Percentiles rank a stretch among this genome's conserved stretches.
Conservation (phyloP, 2,888 invertebrate species). For the Parnassius apollo region DNA sequence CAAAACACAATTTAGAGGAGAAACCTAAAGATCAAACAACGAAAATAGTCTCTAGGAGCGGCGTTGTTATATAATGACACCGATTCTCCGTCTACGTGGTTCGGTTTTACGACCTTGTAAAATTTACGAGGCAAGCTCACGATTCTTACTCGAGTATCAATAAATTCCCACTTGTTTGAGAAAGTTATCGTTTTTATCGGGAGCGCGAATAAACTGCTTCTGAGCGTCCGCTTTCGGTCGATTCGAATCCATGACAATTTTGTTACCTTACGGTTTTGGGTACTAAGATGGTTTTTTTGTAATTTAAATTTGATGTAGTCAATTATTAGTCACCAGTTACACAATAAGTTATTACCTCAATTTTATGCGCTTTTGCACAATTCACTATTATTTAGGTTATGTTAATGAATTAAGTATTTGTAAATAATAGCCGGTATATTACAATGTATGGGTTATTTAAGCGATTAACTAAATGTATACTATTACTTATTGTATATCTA, state of each 20-base stretch:
- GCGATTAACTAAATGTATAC: conserved; percentile 13
- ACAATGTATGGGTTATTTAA: conserved; percentile 22
- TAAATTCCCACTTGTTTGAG: conserved; percentile 69
- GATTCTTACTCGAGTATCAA: conserved; percentile 63
- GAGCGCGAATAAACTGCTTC: conserved; percentile 17
- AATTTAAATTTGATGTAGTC: conserved; percentile 57
- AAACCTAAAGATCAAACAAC: conserved; percentile 65
- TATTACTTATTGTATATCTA: conserved; percentile 20
- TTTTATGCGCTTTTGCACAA: conserved; percentile 77
- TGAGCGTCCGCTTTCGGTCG: conserved; percentile 21
- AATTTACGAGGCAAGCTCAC: conserved; percentile 65
- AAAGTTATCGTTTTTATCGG: conserved; percentile 32
- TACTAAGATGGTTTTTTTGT: conserved; percentile 13
- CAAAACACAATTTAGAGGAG: conserved; percentile 63
- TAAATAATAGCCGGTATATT: conserved; percentile 53
- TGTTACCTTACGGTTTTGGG: conserved; percentile 65
- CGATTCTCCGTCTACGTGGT: conserved; percentile 40
- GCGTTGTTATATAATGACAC: conserved; percentile 70
- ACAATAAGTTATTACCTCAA: conserved; percentile 79
- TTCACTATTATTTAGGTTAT: conserved; percentile 58
- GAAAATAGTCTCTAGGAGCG: conserved; percentile 75
- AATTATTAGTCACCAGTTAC: conserved; percentile 78
- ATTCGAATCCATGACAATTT: conserved; percentile 65
- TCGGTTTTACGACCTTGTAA: conserved; percentile 59
- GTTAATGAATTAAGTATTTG: conserved; percentile 44